Conservation (phyloP, 2,113 vertebrate species). For the Tenebrosternarchus preto region DNA sequence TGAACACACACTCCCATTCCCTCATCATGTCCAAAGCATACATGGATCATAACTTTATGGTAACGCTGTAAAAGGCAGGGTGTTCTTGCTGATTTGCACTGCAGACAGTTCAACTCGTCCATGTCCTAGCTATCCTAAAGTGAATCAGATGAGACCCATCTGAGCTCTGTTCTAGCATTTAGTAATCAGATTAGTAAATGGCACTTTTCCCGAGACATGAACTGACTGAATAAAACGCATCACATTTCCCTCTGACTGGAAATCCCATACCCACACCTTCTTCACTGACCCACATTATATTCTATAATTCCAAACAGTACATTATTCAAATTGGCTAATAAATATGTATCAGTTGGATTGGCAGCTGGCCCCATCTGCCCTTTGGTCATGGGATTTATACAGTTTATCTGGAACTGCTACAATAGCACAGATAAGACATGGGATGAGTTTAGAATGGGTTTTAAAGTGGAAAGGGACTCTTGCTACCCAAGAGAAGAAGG, state of each 20-base stretch:
- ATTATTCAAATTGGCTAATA: constrained; percentile 1
- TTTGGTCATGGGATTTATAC: neutral
- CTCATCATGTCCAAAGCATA: neutral
- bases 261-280: neutral
- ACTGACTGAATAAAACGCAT: too few relatives aligned
- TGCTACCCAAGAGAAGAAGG: neutral
- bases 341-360: neutral
- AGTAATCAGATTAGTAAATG: too few relatives aligned
- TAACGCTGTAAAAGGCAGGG: too few relatives aligned
- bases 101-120: too few relatives aligned
- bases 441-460: neutral
- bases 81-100: too few relatives aligned
- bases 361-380: neutral
- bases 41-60: too few relatives aligned
- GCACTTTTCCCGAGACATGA: too few relatives aligned
- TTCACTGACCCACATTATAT: neutral
- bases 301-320: neutral
- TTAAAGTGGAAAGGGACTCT: neutral
- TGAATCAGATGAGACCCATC: too few relatives aligned
- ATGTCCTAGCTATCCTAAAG: too few relatives aligned
- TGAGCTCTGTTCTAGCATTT: too few relatives aligned
- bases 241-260: too few relatives aligned
- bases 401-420: constrained; percentile 6
- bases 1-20: neutral
- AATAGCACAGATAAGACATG: neutral